These are phyloP conservation scores for Malurus splendens DNA, from an alignment of 2,797 vertebrate genomes.

Conservation along the genomic window DNA sequence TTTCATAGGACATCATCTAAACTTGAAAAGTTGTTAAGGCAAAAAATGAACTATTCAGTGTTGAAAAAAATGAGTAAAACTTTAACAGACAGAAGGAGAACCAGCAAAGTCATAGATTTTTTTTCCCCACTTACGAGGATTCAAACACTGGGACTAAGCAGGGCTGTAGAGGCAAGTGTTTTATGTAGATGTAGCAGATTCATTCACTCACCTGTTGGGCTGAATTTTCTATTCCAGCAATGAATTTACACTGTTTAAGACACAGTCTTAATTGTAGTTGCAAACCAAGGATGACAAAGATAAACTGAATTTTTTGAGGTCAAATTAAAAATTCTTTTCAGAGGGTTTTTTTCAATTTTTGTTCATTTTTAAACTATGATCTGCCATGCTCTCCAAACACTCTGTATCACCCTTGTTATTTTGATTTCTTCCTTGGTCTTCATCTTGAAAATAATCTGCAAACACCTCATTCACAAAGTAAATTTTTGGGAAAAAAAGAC, in stretches of 20 bases:
- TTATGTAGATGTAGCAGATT: background rate
- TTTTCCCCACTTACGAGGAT: background rate
- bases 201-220: background rate
- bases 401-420: background rate
- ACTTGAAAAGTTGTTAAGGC: background rate
- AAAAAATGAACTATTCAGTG: background rate
- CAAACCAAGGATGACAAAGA: background rate
- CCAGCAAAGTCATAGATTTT: background rate
- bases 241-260: background rate
- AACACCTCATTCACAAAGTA: background rate
- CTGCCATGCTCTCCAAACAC: background rate
- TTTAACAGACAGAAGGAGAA: background rate
- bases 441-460: background rate
- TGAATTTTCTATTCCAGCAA: background rate
- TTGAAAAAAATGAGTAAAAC: background rate
- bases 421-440: background rate
- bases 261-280: background rate
- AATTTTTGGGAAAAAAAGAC: background rate
- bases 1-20: background rate
- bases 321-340: background rate
- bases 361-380: background rate
- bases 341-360: fast-evolving
- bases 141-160: background rate
- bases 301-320: background rate
- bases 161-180: background rate